These are phyloP conservation scores for Hermaeophaga mercurialis DNA, from an alignment of 2,888 invertebrate species.

Conservation along the genomic window DNA sequence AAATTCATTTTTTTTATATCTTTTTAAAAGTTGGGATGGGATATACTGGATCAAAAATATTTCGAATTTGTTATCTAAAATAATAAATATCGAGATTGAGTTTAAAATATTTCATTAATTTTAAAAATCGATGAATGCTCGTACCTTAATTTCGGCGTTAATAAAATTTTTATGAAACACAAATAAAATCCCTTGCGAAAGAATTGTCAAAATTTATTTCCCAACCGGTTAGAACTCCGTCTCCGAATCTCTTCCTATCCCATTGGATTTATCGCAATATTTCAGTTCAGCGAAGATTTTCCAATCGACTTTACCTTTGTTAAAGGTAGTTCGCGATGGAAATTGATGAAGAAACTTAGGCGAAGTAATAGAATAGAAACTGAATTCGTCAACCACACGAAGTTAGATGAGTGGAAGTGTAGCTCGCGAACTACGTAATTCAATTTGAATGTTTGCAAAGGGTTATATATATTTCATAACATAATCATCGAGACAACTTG, in stretches of 20 bases:
- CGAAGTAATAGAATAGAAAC: slow-evolving; percentile 27
- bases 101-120: too few species aligned
- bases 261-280: slow-evolving; percentile 13
- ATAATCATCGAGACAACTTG: slow-evolving; percentile 32
- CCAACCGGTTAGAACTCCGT: slow-evolving; percentile 5
- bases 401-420: slow-evolving; percentile 39
- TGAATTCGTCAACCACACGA: slow-evolving; percentile 36
- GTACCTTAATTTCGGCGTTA: too few species aligned
- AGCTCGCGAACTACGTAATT: slow-evolving; percentile 40
- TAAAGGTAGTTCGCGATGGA: not conserved
- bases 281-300: slow-evolving; percentile 11
- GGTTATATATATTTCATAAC: slow-evolving; percentile 37
- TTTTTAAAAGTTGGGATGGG: too few species aligned
- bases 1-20: too few species aligned
- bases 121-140: too few species aligned
- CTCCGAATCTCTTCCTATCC: not conserved
- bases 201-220: slow-evolving; percentile 8
- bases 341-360: not conserved
- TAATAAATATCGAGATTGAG: too few species aligned
- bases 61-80: too few species aligned
- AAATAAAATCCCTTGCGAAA: not conserved
- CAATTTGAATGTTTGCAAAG: slow-evolving; percentile 40
- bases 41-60: too few species aligned
- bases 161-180: not conserved
- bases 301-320: slow-evolving; percentile 22